Evolutionary conservation across 64 coral and sea anemone genomes (phyloP), one percentile per base, ranked within the genome.

Genomic region (Montipora sp.): DNA sequence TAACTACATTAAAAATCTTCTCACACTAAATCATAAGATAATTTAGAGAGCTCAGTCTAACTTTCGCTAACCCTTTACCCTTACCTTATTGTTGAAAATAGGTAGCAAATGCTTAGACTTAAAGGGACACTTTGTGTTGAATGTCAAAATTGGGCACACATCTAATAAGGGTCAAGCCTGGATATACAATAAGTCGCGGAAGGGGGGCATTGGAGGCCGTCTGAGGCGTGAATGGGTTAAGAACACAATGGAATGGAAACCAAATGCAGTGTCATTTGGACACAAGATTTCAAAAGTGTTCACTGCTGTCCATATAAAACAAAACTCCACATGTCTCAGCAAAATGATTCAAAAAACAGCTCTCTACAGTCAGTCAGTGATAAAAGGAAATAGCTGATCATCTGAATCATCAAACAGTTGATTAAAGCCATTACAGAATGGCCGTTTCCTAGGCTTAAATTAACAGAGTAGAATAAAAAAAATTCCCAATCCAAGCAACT

Each of bases 401-500:
- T 48, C 61, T 50, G 65, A 85, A 15, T 36, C 36, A 36, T 36
- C 36, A 36, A 36, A 36, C 36, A 36, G 36, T 36, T 73, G 65
- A 47, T 85, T 45, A 85, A 47, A 72, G 24, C 81, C 81, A 48
- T 7, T 22, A 69, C 45, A 51, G 47, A 70, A 4, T 85, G 60
- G n/a, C 66, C 10, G 15, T 20, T 67, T 36, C 36, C 53, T 57
- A 57, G 11, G 19, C 49, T 45, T 71, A 50, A 48, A 85, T 18
- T 71, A 63, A 19, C 9, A 45, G 47, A 72, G 7, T 85, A 85
- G 46, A 85, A 71, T 57, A 69, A 84, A 15, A 85, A 85, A 70
- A 72, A 48, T 21, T 71, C 65, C 47, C 47, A 70, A 48, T 43
- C 82, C 50, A 85, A 50, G 20, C 65, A 70, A 81, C 12, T 12